These are phyloP conservation scores for Maconellicoccus hirsutus DNA, from an alignment of 1,140 invertebrate genomes.

Conservation along the genomic window DNA sequence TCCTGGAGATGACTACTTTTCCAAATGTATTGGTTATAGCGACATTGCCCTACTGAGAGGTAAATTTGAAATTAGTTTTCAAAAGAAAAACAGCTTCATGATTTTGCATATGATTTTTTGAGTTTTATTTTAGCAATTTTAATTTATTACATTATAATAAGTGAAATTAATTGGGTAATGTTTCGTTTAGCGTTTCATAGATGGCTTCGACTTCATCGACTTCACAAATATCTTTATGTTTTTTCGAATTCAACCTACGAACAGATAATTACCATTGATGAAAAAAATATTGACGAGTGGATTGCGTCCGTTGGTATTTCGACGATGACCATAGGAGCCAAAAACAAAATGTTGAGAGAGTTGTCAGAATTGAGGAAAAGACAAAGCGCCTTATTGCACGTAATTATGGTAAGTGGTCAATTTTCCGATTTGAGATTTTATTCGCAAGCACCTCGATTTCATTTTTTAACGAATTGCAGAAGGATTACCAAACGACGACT, in stretches of 20 bases:
- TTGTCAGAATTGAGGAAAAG: neutral
- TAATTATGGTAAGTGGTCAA: too few species aligned
- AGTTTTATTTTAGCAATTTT: neutral
- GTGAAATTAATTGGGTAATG: too few species aligned
- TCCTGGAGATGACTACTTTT: neutral
- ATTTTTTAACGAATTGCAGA: too few species aligned
- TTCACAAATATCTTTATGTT: constrained; percentile 6
- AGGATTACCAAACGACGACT: too few species aligned
- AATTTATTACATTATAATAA: neutral
- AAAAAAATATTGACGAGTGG: neutral
- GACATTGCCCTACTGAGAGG: neutral
- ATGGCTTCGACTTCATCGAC: constrained; percentile 8
- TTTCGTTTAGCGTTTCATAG: neutral
- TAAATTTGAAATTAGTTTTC: neutral
- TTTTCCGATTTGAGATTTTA: too few species aligned
- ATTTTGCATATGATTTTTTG: too few species aligned
- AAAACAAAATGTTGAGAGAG: neutral
- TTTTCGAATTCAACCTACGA: neutral
- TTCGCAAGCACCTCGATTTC: too few species aligned
- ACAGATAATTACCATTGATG: neutral
- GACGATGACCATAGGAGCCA: neutral
- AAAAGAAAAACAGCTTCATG: too few species aligned
- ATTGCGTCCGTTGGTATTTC: neutral
- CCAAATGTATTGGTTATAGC: neutral
- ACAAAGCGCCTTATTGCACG: too few species aligned